Percentiles rank a stretch among this genome's conserved stretches.
Evolutionary conservation across 92 coral and sea anemone genomes (phyloP).

Genomic region (Heteractis magnifica): DNA sequence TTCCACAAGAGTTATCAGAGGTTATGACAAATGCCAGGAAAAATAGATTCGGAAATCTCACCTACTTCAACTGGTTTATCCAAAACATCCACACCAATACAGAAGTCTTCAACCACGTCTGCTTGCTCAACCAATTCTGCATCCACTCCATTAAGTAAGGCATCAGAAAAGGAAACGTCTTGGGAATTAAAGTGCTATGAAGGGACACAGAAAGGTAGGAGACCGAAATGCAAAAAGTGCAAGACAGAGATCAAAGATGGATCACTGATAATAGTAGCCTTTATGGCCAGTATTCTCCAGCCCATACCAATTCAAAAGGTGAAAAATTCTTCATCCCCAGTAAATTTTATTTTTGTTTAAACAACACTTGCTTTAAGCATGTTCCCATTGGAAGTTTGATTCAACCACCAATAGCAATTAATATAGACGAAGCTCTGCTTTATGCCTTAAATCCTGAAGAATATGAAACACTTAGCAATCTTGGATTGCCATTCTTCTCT

Average conservation of each 20-base stretch:
- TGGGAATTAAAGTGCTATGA: conserved; percentile 43
- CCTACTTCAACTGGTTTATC: neutral
- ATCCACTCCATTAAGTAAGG: neutral
- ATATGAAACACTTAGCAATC: conserved; percentile 28
- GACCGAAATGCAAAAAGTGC: conserved; percentile 35
- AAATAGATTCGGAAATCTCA: conserved; percentile 10
- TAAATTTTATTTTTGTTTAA: conserved; percentile 46
- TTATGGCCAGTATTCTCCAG: conserved; percentile 37
- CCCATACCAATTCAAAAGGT: conserved; percentile 41
- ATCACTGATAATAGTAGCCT: conserved; percentile 32
- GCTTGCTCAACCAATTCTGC: conserved; percentile 9
- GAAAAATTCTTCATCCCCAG: conserved; percentile 41
- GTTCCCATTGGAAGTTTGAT: conserved; percentile 28
- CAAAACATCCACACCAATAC: too few relatives aligned
- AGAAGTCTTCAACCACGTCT: too few relatives aligned
- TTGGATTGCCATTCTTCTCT: conserved; percentile 27
- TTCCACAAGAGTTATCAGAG: conserved; percentile 21
- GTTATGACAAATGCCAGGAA: conserved; percentile 13
- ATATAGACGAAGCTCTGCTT: conserved; percentile 28
- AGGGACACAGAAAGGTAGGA: conserved; percentile 23
- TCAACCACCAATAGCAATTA: conserved; percentile 12
- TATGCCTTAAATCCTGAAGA: conserved; percentile 12
- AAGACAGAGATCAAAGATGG: conserved; percentile 24
- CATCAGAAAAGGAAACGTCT: neutral
- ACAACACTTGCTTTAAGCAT: conserved; percentile 22